Evolutionary conservation across 2,113 vertebrate genomes (phyloP).

Genomic region (Eolophus roseicapilla): DNA sequence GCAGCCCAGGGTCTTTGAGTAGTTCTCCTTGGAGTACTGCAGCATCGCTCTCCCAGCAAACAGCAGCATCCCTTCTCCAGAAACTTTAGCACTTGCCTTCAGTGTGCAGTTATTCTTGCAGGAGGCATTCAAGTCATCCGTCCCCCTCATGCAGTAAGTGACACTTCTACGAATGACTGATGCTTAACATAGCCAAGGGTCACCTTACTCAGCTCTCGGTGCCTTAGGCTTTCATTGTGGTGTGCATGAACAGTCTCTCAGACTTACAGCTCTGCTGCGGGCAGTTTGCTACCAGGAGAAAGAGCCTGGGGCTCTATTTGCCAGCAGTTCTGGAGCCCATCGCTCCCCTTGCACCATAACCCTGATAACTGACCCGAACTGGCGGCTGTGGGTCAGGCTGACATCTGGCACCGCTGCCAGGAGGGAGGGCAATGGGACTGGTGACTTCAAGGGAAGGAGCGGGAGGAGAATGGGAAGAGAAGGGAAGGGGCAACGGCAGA

Average conservation of each 20-base stretch:
- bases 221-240: not conserved
- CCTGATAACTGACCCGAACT: not conserved
- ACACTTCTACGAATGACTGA: not conserved
- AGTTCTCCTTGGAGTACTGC: not conserved
- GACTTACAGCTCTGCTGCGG: not conserved
- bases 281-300: not conserved
- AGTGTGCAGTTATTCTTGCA: not conserved
- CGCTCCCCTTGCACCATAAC: not conserved
- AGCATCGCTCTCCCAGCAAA: not conserved
- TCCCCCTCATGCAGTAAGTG: not conserved
- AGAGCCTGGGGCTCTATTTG: not conserved
- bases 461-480: not conserved
- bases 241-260: not conserved
- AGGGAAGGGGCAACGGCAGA: not conserved
- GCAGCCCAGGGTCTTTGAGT: not conserved
- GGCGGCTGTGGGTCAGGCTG: not conserved
- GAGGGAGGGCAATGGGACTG: not conserved
- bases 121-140: not conserved
- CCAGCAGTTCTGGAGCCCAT: not conserved
- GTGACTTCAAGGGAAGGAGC: not conserved
- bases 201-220: not conserved
- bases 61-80: not conserved
- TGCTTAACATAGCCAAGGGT: not conserved
- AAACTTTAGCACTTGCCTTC: not conserved
- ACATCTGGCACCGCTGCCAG: conserved; percentile 19